Base-by-base conservation (phyloP, 2,113 vertebrate genomes). In the Callocephalon fimbriatum region DNA sequence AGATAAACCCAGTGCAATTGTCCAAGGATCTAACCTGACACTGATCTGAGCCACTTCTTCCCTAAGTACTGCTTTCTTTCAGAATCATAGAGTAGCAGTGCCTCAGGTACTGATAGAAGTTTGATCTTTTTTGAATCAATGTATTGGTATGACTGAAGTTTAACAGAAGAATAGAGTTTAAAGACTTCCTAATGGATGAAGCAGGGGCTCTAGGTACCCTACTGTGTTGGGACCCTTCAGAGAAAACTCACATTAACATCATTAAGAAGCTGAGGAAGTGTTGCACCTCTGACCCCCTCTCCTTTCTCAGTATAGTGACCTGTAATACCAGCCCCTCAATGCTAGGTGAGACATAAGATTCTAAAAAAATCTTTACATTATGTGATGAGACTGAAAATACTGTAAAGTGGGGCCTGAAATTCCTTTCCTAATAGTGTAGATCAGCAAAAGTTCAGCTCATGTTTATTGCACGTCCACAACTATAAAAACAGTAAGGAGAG, bases 21-120 rank as follows among this genome's bases (percentile, higher is more conserved):
- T 32, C 27, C 26, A 38, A 38, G 14, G 15, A n/a, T 72, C 58
- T 68, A 9, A 21, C 21, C 50, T 61, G 20, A 12, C 29, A 31
- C 23, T n/a, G 19, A 50, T 10, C 15, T 47, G 0, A 1, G 31
- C 15, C 3, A 0, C 16, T 9, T 12, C 29, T 61, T 42, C 22
- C 9, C 19, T 32, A 15, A 44, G 15, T 65, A 25, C 23, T 0
- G 1, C 45, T 44, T 61, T 58, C 37, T 47, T 54, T 63, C 21
- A 78, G 66, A 86, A 25, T 68, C 25, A 10, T 1, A 38, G 37
- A 45, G 26, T 22, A 73, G 42, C 37, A n/a, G 10, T 27, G 42
- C 25, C 35, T 59, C 12, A 35, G 31, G 29, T 56, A 14, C 22
- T 45, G 25, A 22, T 40, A 12, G 51, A 75, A 16, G 56, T 65